Base-by-base conservation (phyloP, 2,888 invertebrate genomes). In the Cyrtodaria siliqua region DNA sequence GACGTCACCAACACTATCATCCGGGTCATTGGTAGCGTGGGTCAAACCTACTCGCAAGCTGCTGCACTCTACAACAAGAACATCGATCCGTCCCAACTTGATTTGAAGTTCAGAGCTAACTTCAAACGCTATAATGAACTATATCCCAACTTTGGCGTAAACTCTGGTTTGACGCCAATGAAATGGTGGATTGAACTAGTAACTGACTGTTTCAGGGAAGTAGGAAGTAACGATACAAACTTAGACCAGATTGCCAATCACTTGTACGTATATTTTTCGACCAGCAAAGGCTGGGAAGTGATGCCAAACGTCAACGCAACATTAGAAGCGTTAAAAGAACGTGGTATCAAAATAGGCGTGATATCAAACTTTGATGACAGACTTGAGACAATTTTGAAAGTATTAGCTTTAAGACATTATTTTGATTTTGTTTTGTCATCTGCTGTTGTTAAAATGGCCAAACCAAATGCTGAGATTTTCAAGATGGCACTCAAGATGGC, bases 291-390 rank as follows among this genome's bases (percentile, higher is more conserved):
- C 89, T 98, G 97, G 97, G 94, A 95, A 87, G 93, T 95, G 33
- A 95, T 90, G 8, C 89, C 90, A 2, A 81, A 79, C 1, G 72
- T 87, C 1, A 24, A 64, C 6, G 56, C 75, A 9, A 72, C 75
- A 3, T 74, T 91, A 16, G 57, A 74, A 52, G 56, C 73, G n/a
- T 60, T 90, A 1, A 84, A 82, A 56, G 60, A 79, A 2, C 79
- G 70, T 26, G 78, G 82, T 12, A 26, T 91, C 1, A 84, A 81
- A 63, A 27, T 97, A 50, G 98, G 97, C 2, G 95, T 97, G 0
- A 95, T 98, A 83, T 97, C 98, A 6, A 98, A 98, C 93, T 97
- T 96, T 93, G 98, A 98, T 93, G 96, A 97, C 33, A 94, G 97
- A 33, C 93, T 98, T 1, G 94, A 95, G 73, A 93, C 94, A 4